Evolutionary conservation across 1,140 invertebrate species (phyloP).

Genomic region (Belonocnema kinseyi): DNA sequence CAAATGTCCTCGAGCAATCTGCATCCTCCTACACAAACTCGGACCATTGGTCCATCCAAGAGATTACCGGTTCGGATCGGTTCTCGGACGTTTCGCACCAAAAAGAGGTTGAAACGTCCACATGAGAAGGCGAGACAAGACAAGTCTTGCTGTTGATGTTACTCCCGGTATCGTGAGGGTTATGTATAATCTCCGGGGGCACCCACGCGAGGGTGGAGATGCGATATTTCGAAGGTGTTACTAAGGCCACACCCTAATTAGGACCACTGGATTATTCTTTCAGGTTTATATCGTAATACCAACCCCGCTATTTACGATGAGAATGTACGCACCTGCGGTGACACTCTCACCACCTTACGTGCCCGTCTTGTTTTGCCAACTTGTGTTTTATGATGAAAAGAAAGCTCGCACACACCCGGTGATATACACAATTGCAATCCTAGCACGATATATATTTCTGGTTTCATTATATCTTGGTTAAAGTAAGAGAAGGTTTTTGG

Average conservation of each 20-base stretch:
- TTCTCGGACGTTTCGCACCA: neutral
- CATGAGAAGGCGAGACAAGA: neutral
- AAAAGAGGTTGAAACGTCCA: conserved; percentile 7
- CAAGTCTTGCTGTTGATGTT: no score
- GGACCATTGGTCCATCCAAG: conserved; percentile 1
- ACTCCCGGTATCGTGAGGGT: neutral
- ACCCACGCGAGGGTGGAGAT: conserved; percentile 32
- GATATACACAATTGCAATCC: conserved; percentile 53
- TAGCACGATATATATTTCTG: conserved; percentile 19
- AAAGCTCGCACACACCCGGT: conserved; percentile 67
- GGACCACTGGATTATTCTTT: conserved; percentile 57
- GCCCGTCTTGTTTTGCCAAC: conserved; percentile 53
- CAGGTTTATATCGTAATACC: conserved; percentile 50
- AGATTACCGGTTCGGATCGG: neutral
- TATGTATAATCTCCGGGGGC: neutral
- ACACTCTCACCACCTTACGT: conserved; percentile 62
- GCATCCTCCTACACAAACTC: conserved; percentile 39
- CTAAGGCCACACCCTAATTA: conserved; percentile 72
- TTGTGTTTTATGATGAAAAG: conserved; percentile 65
- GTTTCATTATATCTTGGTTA: neutral
- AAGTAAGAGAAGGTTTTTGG: neutral
- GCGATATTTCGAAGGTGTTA: conserved; percentile 64
- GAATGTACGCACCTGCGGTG: conserved; percentile 73
- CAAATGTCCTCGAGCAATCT: conserved; percentile 8
- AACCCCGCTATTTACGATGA: conserved; percentile 71